Conservation (phyloP, 2,797 vertebrate species). For the Ptychobarbus kaznakovi region DNA sequence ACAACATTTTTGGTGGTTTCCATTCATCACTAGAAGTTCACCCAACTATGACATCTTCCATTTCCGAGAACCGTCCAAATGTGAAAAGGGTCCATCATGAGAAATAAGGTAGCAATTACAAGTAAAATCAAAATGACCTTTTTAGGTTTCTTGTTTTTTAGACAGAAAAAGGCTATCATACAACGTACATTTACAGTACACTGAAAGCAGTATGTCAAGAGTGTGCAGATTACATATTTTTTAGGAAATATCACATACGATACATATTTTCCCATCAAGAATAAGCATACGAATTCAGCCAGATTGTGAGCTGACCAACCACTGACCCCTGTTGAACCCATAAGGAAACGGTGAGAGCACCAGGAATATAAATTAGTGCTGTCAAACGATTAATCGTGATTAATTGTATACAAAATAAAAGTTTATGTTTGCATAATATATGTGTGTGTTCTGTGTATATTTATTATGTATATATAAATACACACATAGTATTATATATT, state of each 20-base stretch:
- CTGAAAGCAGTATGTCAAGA: background rate
- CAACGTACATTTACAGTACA: background rate
- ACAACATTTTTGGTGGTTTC: background rate
- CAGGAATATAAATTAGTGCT: background rate
- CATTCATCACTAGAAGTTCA: background rate
- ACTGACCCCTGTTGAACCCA: slow-evolving; percentile 44
- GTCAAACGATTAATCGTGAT: too few species aligned
- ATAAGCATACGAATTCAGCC: background rate
- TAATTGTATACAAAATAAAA: too few species aligned
- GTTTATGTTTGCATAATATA: too few species aligned
- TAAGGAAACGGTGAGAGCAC: background rate
- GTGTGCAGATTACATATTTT: background rate
- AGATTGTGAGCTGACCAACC: background rate
- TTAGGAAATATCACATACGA: background rate
- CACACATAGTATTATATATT: too few species aligned
- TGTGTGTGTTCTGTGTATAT: too few species aligned
- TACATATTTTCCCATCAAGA: background rate
- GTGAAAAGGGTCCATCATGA: background rate
- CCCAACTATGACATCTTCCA: background rate
- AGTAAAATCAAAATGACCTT: background rate
- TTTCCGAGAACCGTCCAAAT: background rate
- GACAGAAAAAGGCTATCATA: background rate
- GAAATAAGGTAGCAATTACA: background rate
- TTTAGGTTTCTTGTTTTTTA: background rate
- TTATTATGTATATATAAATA: too few species aligned